Conservation (phyloP, 2,888 invertebrate species). For the Platerodrilus igneus region DNA sequence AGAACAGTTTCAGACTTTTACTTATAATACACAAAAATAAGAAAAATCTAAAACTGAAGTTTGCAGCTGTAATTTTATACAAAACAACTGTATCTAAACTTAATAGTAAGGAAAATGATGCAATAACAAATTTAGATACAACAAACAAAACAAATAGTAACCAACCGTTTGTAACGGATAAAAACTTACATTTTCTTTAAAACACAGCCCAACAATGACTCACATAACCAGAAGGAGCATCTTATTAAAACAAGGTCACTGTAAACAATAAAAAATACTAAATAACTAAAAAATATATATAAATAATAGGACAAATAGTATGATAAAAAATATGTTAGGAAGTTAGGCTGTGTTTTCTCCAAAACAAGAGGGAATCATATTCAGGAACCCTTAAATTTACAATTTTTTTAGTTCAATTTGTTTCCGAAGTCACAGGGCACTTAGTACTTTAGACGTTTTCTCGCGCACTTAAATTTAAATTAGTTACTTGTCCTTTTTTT, state of each 20-base stretch:
- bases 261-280: slow-evolving; percentile 39
- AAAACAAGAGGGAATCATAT: slow-evolving; percentile 9
- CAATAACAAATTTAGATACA: slow-evolving; percentile 40
- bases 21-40: slow-evolving; percentile 13
- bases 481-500: slow-evolving; percentile 28
- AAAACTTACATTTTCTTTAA: slow-evolving; percentile 21
- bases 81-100: slow-evolving; percentile 45
- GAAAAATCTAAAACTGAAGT: slow-evolving; percentile 42
- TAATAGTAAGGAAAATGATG: slow-evolving; percentile 44
- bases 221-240: slow-evolving; percentile 25
- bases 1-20: slow-evolving; percentile 42
- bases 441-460: slow-evolving; percentile 29
- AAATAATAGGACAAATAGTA: slow-evolving; percentile 38
- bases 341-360: slow-evolving; percentile 24
- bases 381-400: slow-evolving; percentile 29
- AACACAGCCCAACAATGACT: slow-evolving; percentile 37
- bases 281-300: slow-evolving; percentile 44
- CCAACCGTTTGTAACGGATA: slow-evolving; percentile 31
- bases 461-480: slow-evolving; percentile 31
- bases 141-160: slow-evolving; percentile 36
- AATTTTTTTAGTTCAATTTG: slow-evolving; percentile 37
- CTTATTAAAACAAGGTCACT: slow-evolving; percentile 39
- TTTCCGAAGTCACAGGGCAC: slow-evolving; percentile 34
- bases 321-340: slow-evolving; percentile 34
- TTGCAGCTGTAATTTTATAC: slow-evolving; percentile 46